Percentiles rank a stretch among this genome's conserved stretches.
These are phyloP conservation scores for Apodemia hepburni DNA, from an alignment of 2,888 invertebrate species.

Conservation along the genomic window DNA sequence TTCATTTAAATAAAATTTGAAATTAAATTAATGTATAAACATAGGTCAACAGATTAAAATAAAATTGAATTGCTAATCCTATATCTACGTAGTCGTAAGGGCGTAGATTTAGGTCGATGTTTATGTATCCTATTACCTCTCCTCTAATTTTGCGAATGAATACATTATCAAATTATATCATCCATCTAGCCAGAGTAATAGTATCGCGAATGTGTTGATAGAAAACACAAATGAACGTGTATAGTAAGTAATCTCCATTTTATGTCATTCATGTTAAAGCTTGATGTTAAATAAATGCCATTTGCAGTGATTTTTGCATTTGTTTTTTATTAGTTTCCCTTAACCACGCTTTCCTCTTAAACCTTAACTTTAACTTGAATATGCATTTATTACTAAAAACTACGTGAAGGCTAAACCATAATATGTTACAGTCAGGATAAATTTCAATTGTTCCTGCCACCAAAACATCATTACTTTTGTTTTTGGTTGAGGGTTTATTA, in stretches of 20 bases:
- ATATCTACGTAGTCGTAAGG: conserved; percentile 18
- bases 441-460: no score
- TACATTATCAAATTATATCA: conserved; percentile 62
- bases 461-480: no score
- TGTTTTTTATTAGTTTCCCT: not conserved
- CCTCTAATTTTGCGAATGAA: conserved; percentile 51
- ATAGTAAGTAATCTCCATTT: conserved; percentile 43
- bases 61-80: conserved; percentile 25
- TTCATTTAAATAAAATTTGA: conserved; percentile 5
- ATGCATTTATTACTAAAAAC: no score
- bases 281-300: not conserved
- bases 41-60: conserved; percentile 22
- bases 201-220: conserved; percentile 65
- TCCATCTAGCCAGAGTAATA: conserved; percentile 62
- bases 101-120: conserved; percentile 28
- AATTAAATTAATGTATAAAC: conserved; percentile 14
- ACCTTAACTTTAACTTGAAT: no score
- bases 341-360: no score
- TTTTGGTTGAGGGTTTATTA: no score
- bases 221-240: conserved; percentile 60
- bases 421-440: no score
- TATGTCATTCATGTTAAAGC: not conserved
- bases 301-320: not conserved
- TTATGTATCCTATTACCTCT: conserved; percentile 39
- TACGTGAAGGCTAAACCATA: no score